These are phyloP conservation scores for Syngnathus scovelli DNA, from an alignment of 2,113 vertebrate species.

Conservation along the genomic window DNA sequence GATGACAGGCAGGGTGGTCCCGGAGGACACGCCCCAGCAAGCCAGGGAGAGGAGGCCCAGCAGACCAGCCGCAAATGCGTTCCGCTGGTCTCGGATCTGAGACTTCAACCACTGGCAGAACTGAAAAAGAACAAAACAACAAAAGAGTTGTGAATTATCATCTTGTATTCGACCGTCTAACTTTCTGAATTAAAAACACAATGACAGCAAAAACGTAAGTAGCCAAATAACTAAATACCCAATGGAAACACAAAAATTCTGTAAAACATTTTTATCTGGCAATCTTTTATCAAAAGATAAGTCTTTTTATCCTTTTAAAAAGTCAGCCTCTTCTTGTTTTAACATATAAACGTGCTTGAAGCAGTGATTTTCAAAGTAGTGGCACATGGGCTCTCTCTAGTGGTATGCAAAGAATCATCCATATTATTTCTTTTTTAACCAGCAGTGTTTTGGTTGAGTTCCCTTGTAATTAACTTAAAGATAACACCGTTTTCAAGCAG, in stretches of 20 bases:
- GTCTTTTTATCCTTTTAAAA: no score
- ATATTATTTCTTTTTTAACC: no score
- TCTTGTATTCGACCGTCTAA: background rate
- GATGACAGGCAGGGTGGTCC: constrained; percentile 76
- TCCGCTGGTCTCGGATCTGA: constrained; percentile 86
- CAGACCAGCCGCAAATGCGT: constrained; percentile 69
- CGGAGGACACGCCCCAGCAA: constrained; percentile 75
- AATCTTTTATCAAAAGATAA: background rate
- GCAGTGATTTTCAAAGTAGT: background rate
- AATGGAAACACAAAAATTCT: background rate
- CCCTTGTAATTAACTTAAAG: no score
- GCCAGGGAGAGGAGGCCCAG: constrained; percentile 76
- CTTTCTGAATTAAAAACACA: background rate
- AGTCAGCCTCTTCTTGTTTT: no score
- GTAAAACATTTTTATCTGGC: background rate
- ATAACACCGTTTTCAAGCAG: no score
- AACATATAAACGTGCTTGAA: background rate
- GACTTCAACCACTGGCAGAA: constrained; percentile 88
- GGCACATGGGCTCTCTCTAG: background rate
- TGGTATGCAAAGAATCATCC: background rate
- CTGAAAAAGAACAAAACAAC: constrained; percentile 54
- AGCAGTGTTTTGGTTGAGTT: no score
- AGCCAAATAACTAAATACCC: background rate
- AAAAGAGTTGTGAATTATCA: no score
- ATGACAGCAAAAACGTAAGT: background rate